Percentiles rank a stretch among this genome's conserved stretches.
Evolutionary conservation across 2,888 invertebrate genomes (phyloP).

Genomic region (Amblyjoppa fuscipennis): DNA sequence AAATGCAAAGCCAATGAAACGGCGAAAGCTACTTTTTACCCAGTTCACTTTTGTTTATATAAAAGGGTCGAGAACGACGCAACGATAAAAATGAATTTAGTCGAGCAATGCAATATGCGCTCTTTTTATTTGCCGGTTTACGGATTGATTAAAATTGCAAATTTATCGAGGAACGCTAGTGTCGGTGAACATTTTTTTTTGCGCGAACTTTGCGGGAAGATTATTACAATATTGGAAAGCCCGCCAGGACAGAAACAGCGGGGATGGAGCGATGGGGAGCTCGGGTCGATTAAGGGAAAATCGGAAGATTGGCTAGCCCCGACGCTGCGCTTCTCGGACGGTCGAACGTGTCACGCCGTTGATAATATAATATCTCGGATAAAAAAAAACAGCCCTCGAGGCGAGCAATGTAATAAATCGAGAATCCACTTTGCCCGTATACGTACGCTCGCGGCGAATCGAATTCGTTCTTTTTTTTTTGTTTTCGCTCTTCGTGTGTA

Average conservation of each 20-base stretch:
- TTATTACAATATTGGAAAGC: slow-evolving; percentile 34
- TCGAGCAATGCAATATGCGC: slow-evolving; percentile 3
- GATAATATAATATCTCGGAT: slow-evolving; percentile 60
- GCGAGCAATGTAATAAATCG: slow-evolving; percentile 69
- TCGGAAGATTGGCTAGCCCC: slow-evolving; percentile 52
- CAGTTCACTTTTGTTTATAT: background rate
- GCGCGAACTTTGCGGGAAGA: slow-evolving; percentile 25
- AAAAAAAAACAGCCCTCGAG: slow-evolving; percentile 44
- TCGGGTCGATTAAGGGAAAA: slow-evolving; percentile 57
- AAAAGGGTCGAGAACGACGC: background rate
- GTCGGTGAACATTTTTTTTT: background rate
- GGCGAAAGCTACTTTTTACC: background rate
- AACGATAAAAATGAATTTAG: slow-evolving; percentile 34
- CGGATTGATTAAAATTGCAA: slow-evolving; percentile 50
- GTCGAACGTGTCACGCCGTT: slow-evolving; percentile 56
- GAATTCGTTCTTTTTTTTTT: slow-evolving; percentile 26
- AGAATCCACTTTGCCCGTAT: slow-evolving; percentile 66
- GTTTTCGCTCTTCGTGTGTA: background rate
- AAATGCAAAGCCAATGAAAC: background rate
- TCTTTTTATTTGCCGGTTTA: slow-evolving; percentile 17
- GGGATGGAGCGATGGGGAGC: background rate
- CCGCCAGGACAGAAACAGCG: background rate
- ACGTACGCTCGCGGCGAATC: slow-evolving; percentile 46
- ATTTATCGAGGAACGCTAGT: slow-evolving; percentile 48
- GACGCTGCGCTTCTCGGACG: slow-evolving; percentile 11